Conservation (phyloP, 2,113 vertebrate genomes). For the Ivindomyrus marchei region DNA sequence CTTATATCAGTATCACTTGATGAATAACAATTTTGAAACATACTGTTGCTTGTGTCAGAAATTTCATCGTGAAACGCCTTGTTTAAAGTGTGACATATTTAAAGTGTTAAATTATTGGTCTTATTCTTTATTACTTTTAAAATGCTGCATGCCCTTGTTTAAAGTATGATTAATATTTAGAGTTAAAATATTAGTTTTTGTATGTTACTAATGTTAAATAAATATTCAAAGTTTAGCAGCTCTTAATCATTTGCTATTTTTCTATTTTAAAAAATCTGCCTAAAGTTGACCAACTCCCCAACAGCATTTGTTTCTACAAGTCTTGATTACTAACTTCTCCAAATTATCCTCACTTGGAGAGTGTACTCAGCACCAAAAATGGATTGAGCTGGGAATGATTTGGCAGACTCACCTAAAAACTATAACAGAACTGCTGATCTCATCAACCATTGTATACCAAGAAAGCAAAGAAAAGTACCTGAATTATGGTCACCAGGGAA, state of each 20-base stretch:
- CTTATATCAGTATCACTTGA: background rate
- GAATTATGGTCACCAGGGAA: background rate
- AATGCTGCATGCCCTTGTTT: background rate
- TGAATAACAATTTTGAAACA: background rate
- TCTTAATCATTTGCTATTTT: background rate
- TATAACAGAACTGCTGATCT: background rate
- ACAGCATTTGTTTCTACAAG: background rate
- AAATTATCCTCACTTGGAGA: background rate
- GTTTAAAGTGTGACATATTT: background rate
- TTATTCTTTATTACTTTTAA: background rate
- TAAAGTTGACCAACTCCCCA: background rate
- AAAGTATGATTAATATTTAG: background rate
- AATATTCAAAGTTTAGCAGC: background rate
- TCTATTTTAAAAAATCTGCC: background rate
- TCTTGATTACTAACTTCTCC: background rate
- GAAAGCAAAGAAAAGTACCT: background rate
- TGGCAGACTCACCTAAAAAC: background rate
- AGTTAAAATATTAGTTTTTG: background rate
- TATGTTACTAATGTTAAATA: background rate
- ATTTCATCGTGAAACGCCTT: background rate
- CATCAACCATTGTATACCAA: background rate
- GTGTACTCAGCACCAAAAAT: background rate
- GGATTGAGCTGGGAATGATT: background rate
- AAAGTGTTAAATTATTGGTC: background rate
- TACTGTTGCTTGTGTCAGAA: background rate